Base-by-base conservation (phyloP, 2,797 vertebrate genomes). In the Sebastes ruberrimus region DNA sequence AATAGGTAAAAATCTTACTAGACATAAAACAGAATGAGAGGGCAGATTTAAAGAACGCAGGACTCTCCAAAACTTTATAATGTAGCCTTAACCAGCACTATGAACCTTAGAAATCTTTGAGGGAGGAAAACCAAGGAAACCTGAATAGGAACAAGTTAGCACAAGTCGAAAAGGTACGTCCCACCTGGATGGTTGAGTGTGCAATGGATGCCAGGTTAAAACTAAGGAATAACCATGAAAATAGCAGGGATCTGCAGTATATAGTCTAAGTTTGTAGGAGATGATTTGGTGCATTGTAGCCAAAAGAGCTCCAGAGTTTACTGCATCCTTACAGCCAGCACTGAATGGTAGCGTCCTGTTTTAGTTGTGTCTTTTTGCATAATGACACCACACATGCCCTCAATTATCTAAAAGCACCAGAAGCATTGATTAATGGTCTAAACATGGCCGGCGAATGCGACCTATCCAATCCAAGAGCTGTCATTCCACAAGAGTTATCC, bases 371-470 rank as follows among this genome's bases (percentile, higher is more conserved):
- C 52, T 76, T 81, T 83, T 83, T 68, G 59, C 82, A 86, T 85
- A 80, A 83, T 80, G 81, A 77, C 83, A 82, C 52, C 62, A 46
- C 72, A 78, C 77, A 59, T 88, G 30, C 71, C 67, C 83, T 86
- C 78, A 89, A 92, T 94, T 90, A 86, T 80, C 82, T 91, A 90
- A 92, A 91, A 91, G 88, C 88, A 83, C 52, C 38, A 23, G 32
- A 80, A 70, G 74, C 63, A 73, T 80, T 91, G 85, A 92, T 91
- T 76, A 84, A 89, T 76, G 32, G 38, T 66, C 63, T 38, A 64
- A 86, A 82, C 77, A 68, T 65, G 23, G 56, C 69, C 82, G 27
- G 46, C 28, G 28, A 83, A 86, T 79, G 81, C 78, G 78, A 85
- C 80, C 88, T 64, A 16, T 33, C 71, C 63, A 65, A 60, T 88